Evolutionary conservation across 2,113 vertebrate species (phyloP).

Genomic region (Panthera tigris): DNA sequence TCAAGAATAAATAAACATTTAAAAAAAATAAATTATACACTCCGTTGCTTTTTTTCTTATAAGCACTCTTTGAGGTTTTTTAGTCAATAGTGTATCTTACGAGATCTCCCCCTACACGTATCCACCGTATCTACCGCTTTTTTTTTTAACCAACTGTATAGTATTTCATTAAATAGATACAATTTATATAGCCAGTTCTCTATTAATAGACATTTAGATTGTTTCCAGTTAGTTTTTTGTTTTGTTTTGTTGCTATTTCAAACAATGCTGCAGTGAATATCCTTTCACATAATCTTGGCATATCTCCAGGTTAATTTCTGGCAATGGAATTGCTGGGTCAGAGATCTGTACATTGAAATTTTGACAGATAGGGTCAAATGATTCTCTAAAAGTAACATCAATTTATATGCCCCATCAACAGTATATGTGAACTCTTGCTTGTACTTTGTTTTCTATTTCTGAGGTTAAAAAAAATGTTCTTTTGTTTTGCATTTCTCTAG

Average conservation of each 20-base stretch:
- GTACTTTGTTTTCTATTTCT: neutral
- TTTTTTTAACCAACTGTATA: neutral
- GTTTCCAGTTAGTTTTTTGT: neutral
- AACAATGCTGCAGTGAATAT: neutral
- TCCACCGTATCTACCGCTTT: neutral
- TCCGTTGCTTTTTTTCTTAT: neutral
- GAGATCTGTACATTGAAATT: neutral
- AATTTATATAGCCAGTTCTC: slow-evolving; percentile 2
- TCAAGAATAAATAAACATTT: too few species aligned
- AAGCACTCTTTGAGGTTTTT: neutral
- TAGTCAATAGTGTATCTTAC: neutral
- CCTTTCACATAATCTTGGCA: neutral
- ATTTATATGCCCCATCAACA: neutral
- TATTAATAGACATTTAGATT: neutral
- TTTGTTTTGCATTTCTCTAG: slow-evolving; percentile 1
- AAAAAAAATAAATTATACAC: neutral
- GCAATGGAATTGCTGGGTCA: neutral
- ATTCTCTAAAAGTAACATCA: neutral
- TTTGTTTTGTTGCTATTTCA: neutral
- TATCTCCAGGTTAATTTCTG: neutral
- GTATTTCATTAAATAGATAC: neutral
- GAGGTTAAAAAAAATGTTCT: neutral
- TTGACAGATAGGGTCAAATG: neutral
- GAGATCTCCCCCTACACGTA: neutral
- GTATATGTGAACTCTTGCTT: neutral